These are phyloP conservation scores for Halyomorpha halys DNA, from an alignment of 1,140 invertebrate genomes.

Conservation along the genomic window DNA sequence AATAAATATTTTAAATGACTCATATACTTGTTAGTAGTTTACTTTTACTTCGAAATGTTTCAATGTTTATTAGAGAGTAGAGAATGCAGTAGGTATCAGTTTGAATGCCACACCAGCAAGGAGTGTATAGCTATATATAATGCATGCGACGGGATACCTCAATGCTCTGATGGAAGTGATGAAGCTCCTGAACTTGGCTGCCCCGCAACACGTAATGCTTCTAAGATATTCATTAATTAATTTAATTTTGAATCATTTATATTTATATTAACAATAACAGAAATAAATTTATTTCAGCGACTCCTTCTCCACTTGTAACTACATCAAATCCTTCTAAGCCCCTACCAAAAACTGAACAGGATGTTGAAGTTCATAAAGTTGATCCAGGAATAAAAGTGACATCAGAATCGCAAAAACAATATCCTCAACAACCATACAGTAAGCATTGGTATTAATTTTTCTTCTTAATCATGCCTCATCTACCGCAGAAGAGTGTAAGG, in stretches of 20 bases:
- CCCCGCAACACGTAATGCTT: slow-evolving; percentile 37
- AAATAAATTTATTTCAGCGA: background rate
- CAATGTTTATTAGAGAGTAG: background rate
- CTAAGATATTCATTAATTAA: background rate
- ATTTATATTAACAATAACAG: background rate
- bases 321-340: slow-evolving; percentile 1
- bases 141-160: slow-evolving; percentile 86
- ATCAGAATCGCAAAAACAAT: background rate
- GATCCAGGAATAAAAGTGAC: background rate
- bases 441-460: too few relatives aligned
- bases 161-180: slow-evolving; percentile 85
- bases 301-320: background rate
- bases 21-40: background rate
- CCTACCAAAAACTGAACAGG: background rate
- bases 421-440: slow-evolving; percentile 21
- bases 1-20: background rate
- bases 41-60: background rate
- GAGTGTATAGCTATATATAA: slow-evolving; percentile 95
- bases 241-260: background rate
- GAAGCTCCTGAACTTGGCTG: slow-evolving; percentile 72
- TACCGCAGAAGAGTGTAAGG: too few relatives aligned
- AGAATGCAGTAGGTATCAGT: slow-evolving; percentile 70
- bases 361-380: background rate
- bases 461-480: too few relatives aligned
- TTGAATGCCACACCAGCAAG: slow-evolving; percentile 68